phyloP scores from a whole-genome alignment of 2,888 invertebrate genomes.

The Drosophila barbarae region DNA sequence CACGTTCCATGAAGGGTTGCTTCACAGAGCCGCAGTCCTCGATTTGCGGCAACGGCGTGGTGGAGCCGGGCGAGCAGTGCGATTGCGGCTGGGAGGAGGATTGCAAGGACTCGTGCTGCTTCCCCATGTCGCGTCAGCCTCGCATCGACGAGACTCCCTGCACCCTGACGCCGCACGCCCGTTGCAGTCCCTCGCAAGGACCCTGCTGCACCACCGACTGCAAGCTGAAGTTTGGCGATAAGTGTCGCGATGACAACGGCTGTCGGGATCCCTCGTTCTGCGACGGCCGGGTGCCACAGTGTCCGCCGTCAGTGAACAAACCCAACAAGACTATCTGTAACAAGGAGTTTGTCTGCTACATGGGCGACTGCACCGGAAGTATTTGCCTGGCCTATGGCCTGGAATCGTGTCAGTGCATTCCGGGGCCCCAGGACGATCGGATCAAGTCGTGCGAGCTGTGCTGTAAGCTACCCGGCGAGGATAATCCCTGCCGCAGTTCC shows the following conservation, averaged over 20 bases:
- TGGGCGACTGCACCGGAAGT: constrained; percentile 98
- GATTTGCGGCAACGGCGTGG: constrained; percentile 98
- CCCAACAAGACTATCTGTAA: constrained; percentile 97
- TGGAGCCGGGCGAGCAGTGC: constrained; percentile 97
- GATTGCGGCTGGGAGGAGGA: constrained; percentile 99
- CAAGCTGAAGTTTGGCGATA: constrained; percentile 90
- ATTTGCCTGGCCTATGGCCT: constrained; percentile 97
- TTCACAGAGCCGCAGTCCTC: constrained; percentile 96
- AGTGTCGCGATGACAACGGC: constrained; percentile 95
- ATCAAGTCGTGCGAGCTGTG: constrained; percentile 96
- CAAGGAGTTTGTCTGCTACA: constrained; percentile 97
- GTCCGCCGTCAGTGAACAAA: constrained; percentile 95
- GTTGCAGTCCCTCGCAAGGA: constrained; percentile 84
- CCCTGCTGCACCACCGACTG: constrained; percentile 96
- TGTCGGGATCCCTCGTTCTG: constrained; percentile 96
- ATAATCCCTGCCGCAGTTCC: constrained; percentile 90
- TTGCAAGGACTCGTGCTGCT: constrained; percentile 95
- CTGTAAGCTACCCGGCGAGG: constrained; percentile 91
- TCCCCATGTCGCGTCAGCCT: constrained; percentile 91
- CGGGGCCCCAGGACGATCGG: constrained; percentile 87
- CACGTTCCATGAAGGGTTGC: constrained; percentile 93
- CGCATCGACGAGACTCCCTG: constrained; percentile 90
- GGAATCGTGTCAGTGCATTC: constrained; percentile 96
- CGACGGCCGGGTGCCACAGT: constrained; percentile 92
- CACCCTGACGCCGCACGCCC: constrained; percentile 86